phyloP scores from a whole-genome alignment of 1,140 invertebrate genomes.

The Musca vetustissima region DNA sequence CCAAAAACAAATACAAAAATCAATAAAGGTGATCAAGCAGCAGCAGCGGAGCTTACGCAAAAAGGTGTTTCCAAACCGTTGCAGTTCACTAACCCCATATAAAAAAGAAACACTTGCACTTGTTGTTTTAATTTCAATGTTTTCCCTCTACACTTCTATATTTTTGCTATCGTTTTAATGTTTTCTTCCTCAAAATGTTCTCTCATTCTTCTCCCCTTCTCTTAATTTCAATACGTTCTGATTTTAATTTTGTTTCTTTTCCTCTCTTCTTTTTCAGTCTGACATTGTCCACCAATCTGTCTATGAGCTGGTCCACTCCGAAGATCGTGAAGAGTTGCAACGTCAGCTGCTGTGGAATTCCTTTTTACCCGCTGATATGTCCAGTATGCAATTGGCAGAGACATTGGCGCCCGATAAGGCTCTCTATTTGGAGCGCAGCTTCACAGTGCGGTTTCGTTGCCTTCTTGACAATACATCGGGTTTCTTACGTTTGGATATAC shows the following conservation, averaged over 20 bases:
- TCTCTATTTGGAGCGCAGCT: conserved; percentile 87
- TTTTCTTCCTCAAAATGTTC: too few species aligned
- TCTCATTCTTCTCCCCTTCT: neutral
- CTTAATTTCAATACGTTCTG: too few species aligned
- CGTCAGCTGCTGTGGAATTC: conserved; percentile 96
- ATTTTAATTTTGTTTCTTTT: neutral
- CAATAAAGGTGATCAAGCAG: conserved; percentile 9
- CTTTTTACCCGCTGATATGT: conserved; percentile 80
- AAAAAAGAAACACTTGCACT: neutral
- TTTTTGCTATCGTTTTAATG: neutral
- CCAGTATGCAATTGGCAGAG: conserved; percentile 79
- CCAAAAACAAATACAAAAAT: conserved; percentile 10
- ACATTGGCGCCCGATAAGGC: conserved; percentile 81
- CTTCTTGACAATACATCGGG: conserved; percentile 98
- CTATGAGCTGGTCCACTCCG: conserved; percentile 97
- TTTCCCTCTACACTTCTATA: too few species aligned
- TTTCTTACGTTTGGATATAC: conserved; percentile 96
- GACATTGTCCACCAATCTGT: conserved; percentile 99
- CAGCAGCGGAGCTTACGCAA: too few species aligned
- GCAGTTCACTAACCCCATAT: conserved; percentile 1
- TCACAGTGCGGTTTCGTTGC: conserved; percentile 97
- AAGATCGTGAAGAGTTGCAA: conserved; percentile 96
- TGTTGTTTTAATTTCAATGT: neutral
- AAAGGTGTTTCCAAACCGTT: neutral
- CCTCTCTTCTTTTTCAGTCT: conserved; percentile 67